Conservation (phyloP, 2,113 vertebrate genomes). For the Orthonyx spaldingii region DNA sequence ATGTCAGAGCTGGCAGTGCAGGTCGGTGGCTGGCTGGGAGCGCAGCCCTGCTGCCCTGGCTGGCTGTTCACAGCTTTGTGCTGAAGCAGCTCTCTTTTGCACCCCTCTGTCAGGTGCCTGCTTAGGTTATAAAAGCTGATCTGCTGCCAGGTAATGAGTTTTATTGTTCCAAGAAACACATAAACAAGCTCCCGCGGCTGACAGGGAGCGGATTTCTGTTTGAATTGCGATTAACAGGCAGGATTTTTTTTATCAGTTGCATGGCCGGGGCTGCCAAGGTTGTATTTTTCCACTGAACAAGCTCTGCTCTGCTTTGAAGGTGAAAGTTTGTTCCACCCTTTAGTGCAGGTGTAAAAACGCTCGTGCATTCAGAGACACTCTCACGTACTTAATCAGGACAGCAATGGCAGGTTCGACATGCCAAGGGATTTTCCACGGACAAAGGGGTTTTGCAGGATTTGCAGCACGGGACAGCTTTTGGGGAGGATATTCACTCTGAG, state of each 20-base stretch:
- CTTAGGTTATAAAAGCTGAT: slow-evolving; percentile 46
- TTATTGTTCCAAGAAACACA: slow-evolving; percentile 59
- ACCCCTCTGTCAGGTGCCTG: slow-evolving; percentile 41
- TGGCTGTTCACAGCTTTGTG: not conserved
- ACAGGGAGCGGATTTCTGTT: slow-evolving; percentile 48
- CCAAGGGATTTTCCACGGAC: not conserved
- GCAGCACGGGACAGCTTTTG: not conserved
- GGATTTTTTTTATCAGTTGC: slow-evolving; percentile 8
- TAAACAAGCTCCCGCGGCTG: slow-evolving; percentile 39
- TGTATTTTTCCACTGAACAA: slow-evolving; percentile 70
- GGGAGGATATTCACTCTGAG: not conserved
- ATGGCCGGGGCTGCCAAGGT: slow-evolving; percentile 36
- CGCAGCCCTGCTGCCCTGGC: not conserved
- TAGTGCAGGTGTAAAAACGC: slow-evolving; percentile 26
- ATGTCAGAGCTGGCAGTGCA: not conserved
- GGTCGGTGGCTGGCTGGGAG: not conserved
- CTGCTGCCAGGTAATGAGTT: slow-evolving; percentile 62
- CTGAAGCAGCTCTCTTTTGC: slow-evolving; percentile 31
- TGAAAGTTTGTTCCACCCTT: slow-evolving; percentile 38
- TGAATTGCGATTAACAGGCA: slow-evolving; percentile 52
- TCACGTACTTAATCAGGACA: not conserved
- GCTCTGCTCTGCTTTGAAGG: slow-evolving; percentile 46
- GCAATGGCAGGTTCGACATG: not conserved
- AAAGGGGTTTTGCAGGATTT: not conserved
- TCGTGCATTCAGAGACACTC: not conserved